A percentile compares a stretch with the other conserved stretches of the same genome.
Conservation (phyloP, 2,888 invertebrate species). For the Acheta domesticus region DNA sequence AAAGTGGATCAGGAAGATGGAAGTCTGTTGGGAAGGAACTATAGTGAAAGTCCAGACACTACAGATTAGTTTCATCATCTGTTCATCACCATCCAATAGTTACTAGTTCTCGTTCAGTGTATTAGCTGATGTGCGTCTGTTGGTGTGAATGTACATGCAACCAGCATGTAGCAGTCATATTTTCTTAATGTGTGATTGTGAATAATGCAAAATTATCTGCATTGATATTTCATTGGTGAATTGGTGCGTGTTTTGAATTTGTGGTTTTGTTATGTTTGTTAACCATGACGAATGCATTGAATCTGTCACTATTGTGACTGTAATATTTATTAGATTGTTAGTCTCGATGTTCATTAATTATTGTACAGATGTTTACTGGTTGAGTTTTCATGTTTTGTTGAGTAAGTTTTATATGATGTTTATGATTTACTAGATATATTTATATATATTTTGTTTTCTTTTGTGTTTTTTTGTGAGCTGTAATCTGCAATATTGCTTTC, state of each 20-base stretch:
- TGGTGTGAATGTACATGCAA: too few species aligned
- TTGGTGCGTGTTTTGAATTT: background rate
- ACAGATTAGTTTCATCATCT: constrained; percentile 19
- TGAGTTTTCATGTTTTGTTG: background rate
- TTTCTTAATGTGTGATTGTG: too few species aligned
- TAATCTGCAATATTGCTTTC: too few species aligned
- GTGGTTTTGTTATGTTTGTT: background rate
- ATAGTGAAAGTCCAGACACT: constrained; percentile 29
- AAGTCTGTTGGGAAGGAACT: constrained; percentile 23
- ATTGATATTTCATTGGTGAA: too few species aligned
- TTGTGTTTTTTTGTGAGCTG: too few species aligned
- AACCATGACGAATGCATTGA: constrained; percentile 6
- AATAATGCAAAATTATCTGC: too few species aligned
- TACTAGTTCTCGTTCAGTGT: too few species aligned
- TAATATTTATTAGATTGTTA: background rate
- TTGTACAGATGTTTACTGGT: constrained; percentile 1
- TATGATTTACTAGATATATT: background rate
- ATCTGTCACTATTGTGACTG: background rate
- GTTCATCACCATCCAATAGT: too few species aligned
- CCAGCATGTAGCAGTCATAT: too few species aligned
- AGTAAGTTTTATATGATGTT: constrained; percentile 2
- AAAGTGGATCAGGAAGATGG: constrained; percentile 22
- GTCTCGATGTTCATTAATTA: background rate
- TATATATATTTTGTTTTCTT: background rate
- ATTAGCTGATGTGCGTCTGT: too few species aligned